Base-by-base conservation (phyloP, 2,113 vertebrate species). In the Heloderma charlesbogerti region DNA sequence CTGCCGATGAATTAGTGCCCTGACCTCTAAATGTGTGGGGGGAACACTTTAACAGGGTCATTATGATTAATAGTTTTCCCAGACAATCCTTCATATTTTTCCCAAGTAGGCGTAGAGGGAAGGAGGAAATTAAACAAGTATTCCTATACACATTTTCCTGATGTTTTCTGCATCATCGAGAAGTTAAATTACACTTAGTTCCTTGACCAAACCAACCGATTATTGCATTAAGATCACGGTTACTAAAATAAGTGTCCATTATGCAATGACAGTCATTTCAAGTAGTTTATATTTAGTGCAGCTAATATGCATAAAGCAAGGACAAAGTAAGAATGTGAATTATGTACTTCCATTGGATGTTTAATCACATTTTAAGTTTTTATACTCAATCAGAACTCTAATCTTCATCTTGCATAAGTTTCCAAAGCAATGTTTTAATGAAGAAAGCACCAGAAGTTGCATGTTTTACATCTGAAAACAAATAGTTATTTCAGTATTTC, bases 51-150 rank as follows among this genome's bases (percentile, higher is more conserved):
- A 92, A 94, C 91, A 92, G 86, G 93, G 86, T 94, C 92, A 92
- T 92, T 94, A 93, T 94, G 95, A 96, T 94, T 94, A 95, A 96
- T 92, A 92, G 72, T 92, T 95, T 95, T 93, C 91, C 89, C 93
- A 92, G 93, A 95, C 40, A 93, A 93, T 92, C 94, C 88, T 94
- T 96, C 94, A 95, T 92, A 92, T 92, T 94, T 95, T 97, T 96
- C 84, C 92, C 92, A 69, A 91, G 75, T 91, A 95, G 96, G 91
- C 95, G 95, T 85, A 88, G 60, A 95, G 88, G 67, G 88, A 89
- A 96, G 89, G 51, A 97, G 90, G 93, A 97, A 97, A 98, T 96
- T 96, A 96, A 94, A 94, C 87, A 94, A 94, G 85, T 92, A 94
- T 95, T 95, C 88, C 91, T 96, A 90, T 90, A 88, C 94, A 57